These are phyloP conservation scores for Melanophora roralis DNA, from an alignment of 2,888 invertebrate species.

Conservation along the genomic window DNA sequence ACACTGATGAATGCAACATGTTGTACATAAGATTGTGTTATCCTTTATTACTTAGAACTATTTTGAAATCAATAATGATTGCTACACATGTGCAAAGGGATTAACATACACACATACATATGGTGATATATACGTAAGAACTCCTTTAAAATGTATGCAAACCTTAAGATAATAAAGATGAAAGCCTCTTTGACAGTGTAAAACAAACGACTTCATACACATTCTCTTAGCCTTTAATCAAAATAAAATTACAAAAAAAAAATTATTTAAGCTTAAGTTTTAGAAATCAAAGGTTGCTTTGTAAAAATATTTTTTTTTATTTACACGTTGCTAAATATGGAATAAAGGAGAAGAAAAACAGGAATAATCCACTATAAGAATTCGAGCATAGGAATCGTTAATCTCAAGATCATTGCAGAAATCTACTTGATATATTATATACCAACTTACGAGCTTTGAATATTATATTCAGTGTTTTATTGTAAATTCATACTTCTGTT, in stretches of 20 bases:
- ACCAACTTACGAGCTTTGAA: no score
- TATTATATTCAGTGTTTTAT: no score
- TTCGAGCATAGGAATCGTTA: no score
- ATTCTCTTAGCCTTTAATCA: no score
- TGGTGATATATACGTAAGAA: not conserved
- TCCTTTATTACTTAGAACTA: conserved; percentile 43
- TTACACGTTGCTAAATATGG: no score
- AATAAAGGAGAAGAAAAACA: no score
- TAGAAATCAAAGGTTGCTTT: not conserved
- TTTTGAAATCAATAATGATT: conserved; percentile 50
- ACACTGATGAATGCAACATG: not conserved
- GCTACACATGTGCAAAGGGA: not conserved
- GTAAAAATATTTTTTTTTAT: no score
- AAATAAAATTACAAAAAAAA: no score
- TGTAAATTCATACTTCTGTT: no score
- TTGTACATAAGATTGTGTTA: not conserved
- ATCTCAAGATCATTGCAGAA: no score
- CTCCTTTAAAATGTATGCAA: conserved; percentile 24
- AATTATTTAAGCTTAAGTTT: not conserved
- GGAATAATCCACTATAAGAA: no score
- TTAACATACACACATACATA: not conserved
- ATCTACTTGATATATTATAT: no score
- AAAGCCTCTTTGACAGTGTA: not conserved
- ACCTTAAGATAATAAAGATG: conserved; percentile 32
- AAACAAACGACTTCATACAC: not conserved